Evolutionary conservation across 1,140 invertebrate genomes (phyloP).

Genomic region (Laupala kohalensis): DNA sequence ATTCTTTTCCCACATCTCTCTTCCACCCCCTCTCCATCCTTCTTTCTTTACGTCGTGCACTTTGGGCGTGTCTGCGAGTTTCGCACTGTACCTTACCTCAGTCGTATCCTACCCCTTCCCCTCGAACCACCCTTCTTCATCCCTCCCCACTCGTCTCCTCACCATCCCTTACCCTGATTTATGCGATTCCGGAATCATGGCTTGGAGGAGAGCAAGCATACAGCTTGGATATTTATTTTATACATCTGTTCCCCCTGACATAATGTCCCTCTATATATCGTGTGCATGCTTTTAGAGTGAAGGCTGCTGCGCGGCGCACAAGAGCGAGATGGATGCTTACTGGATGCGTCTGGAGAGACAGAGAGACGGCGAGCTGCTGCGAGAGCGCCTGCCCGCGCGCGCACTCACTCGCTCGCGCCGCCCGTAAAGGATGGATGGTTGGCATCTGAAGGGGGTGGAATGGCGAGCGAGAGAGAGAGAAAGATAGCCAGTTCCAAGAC

Average conservation of each 20-base stretch:
- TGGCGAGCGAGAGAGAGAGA: background rate
- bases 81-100: constrained; percentile 1
- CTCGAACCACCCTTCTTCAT: background rate
- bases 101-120: background rate
- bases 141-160: constrained; percentile 3
- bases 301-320: constrained; percentile 25
- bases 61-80: constrained; percentile 2
- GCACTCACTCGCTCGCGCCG: background rate
- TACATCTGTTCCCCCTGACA: constrained; percentile 35
- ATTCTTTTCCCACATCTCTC: background rate
- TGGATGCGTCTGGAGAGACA: background rate
- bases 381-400: background rate
- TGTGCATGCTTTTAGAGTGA: constrained; percentile 34
- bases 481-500: background rate
- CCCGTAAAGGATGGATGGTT: constrained; percentile 1
- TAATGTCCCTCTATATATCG: constrained; percentile 35
- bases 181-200: constrained; percentile 34
- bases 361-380: background rate
- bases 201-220: constrained; percentile 22
- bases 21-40: background rate
- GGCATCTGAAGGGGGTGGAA: too few relatives aligned
- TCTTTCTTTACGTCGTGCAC: background rate
- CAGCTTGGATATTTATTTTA: constrained; percentile 33
- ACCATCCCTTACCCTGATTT: constrained; percentile 24
- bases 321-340: constrained; percentile 9